These are phyloP conservation scores for Thecophora atra DNA, from an alignment of 2,888 invertebrate genomes.

Conservation along the genomic window DNA sequence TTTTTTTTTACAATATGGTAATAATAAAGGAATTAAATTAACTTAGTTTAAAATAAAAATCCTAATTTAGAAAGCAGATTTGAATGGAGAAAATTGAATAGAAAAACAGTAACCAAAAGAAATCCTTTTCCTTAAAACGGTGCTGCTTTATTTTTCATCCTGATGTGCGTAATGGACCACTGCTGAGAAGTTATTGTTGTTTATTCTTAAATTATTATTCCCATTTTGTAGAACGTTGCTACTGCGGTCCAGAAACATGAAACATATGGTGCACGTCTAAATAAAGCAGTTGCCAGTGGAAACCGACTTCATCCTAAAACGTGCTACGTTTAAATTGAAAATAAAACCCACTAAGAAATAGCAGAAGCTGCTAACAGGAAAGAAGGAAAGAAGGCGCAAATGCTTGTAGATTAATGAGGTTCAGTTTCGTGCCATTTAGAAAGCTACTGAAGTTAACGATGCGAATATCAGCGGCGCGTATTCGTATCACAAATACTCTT, in stretches of 20 bases:
- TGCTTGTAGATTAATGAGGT: conserved; percentile 7
- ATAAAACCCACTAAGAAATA: not conserved
- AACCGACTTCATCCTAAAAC: conserved; percentile 30
- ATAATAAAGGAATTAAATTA: no score
- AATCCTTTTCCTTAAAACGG: not conserved
- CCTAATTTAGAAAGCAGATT: no score
- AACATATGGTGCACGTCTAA: conserved; percentile 43
- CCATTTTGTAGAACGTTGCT: conserved; percentile 18
- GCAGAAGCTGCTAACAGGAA: not conserved
- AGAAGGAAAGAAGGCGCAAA: not conserved
- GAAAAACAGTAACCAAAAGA: no score
- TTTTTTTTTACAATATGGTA: no score
- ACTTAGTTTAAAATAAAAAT: no score
- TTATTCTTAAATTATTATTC: conserved; percentile 23
- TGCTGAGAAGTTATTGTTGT: conserved; percentile 23
- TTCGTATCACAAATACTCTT: no score
- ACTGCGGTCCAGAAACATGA: conserved; percentile 39
- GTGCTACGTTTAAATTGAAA: conserved; percentile 17
- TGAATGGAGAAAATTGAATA: no score
- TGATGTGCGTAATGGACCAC: conserved; percentile 9
- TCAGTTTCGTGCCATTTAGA: conserved; percentile 42
- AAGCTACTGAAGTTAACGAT: conserved; percentile 49
- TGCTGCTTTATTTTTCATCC: not conserved
- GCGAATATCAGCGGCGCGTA: conserved; percentile 38
- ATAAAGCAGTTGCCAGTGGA: conserved; percentile 26